These are phyloP conservation scores for Macrophya annulata DNA, from an alignment of 2,888 invertebrate species.

Conservation along the genomic window DNA sequence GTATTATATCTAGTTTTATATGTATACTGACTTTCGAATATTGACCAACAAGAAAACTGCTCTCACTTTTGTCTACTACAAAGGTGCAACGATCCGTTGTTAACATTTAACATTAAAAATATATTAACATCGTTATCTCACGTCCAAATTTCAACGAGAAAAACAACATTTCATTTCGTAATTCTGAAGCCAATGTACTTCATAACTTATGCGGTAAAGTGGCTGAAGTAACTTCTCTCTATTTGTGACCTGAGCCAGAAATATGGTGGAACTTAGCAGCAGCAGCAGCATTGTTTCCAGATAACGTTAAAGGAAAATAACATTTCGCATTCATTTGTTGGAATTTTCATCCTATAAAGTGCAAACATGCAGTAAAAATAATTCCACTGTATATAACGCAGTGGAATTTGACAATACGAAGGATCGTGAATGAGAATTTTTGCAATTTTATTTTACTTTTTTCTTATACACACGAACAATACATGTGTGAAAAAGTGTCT, in stretches of 20 bases:
- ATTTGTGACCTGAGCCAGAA: background rate
- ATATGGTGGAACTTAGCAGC: background rate
- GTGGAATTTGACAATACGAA: background rate
- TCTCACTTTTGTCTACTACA: constrained; percentile 5
- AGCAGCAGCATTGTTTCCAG: background rate
- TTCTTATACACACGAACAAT: background rate
- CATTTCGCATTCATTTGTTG: too few species aligned
- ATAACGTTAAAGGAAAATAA: background rate
- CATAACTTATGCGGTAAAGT: background rate
- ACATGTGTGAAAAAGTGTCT: background rate
- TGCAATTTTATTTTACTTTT: background rate
- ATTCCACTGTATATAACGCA: background rate
- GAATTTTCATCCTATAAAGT: background rate
- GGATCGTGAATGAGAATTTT: background rate
- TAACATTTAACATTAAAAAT: background rate
- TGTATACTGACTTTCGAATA: constrained; percentile 19
- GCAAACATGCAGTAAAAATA: background rate
- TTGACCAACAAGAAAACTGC: background rate
- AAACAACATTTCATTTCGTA: background rate
- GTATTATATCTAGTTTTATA: background rate
- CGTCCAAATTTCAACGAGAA: background rate
- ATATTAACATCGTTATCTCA: background rate
- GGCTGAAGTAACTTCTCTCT: background rate
- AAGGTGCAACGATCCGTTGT: background rate
- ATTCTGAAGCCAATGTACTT: background rate